Evolutionary conservation across 2,113 vertebrate species (phyloP).

Genomic region (Pituophis catenifer): DNA sequence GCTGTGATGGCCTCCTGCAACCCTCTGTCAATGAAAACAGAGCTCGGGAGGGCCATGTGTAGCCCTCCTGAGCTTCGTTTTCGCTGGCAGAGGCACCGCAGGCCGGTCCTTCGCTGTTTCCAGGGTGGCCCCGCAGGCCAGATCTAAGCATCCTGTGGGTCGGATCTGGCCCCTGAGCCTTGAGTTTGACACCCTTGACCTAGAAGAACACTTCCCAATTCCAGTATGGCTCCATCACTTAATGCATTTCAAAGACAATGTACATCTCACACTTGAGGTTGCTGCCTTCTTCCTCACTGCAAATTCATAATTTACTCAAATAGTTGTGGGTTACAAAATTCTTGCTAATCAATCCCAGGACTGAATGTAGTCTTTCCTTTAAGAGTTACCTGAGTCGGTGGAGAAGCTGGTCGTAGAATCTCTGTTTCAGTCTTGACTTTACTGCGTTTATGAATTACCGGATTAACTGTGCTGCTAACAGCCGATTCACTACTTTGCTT

Average conservation of each 20-base stretch:
- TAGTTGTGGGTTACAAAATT: background rate
- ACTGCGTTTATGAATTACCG: conserved; percentile 84
- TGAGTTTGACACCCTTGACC: too few species aligned
- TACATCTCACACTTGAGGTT: background rate
- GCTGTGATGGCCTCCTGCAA: too few species aligned
- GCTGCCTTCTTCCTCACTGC: background rate
- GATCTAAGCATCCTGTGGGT: too few species aligned
- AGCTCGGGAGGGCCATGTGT: too few species aligned
- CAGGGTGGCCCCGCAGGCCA: too few species aligned
- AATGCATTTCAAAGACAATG: background rate
- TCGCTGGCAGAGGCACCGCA: too few species aligned
- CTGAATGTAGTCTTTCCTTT: background rate
- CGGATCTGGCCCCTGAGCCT: too few species aligned
- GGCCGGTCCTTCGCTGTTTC: too few species aligned
- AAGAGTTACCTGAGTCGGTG: conserved; percentile 77
- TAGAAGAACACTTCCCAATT: background rate
- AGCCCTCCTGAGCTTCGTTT: too few species aligned
- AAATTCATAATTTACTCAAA: background rate
- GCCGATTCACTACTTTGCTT: conserved; percentile 80
- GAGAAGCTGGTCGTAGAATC: conserved; percentile 72
- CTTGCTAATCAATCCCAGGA: background rate
- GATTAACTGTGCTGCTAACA: conserved; percentile 87
- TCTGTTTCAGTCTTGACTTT: conserved; percentile 87
- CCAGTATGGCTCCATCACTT: background rate
- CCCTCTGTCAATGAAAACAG: too few species aligned